Conservation (phyloP, 1,140 invertebrate genomes). For the Sogatella furcifera region DNA sequence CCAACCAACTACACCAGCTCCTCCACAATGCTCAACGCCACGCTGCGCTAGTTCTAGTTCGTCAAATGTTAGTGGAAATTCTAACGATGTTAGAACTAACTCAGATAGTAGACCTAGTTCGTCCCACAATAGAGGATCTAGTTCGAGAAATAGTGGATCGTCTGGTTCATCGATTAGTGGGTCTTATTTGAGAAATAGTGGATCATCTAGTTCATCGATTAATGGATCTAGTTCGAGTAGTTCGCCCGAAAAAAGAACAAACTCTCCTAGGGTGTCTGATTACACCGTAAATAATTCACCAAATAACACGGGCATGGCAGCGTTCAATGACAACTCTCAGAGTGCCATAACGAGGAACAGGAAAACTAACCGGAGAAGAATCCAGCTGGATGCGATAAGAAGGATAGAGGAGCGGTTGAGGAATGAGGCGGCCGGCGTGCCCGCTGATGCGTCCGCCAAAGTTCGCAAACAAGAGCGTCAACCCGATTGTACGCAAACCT, state of each 20-base stretch:
- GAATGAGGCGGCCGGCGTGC: constrained; percentile 4
- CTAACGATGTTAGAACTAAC: too few relatives aligned
- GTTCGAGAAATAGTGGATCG: too few relatives aligned
- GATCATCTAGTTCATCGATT: too few relatives aligned
- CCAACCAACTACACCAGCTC: too few relatives aligned
- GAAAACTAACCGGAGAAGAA: constrained; percentile 37
- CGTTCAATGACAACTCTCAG: constrained; percentile 3
- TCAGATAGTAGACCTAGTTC: too few relatives aligned
- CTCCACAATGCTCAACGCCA: too few relatives aligned
- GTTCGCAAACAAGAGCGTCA: neutral
- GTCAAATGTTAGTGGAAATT: too few relatives aligned
- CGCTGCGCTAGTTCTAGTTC: too few relatives aligned
- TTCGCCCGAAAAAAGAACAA: neutral
- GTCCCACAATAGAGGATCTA: too few relatives aligned
- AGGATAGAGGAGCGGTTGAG: constrained; percentile 46
- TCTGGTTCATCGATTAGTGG: too few relatives aligned
- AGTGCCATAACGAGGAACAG: constrained; percentile 8
- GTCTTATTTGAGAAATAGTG: neutral
- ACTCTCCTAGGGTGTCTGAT: neutral
- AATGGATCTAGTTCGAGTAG: too few relatives aligned
- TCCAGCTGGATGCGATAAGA: constrained; percentile 46
- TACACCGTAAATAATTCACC: too few relatives aligned
- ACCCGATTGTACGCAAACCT: constrained; percentile 29
- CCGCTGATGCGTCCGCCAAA: neutral
- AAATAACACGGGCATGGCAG: constrained; percentile 1